phyloP scores from a whole-genome alignment of 1,140 invertebrate genomes.

The Drosophila punjabiensis region DNA sequence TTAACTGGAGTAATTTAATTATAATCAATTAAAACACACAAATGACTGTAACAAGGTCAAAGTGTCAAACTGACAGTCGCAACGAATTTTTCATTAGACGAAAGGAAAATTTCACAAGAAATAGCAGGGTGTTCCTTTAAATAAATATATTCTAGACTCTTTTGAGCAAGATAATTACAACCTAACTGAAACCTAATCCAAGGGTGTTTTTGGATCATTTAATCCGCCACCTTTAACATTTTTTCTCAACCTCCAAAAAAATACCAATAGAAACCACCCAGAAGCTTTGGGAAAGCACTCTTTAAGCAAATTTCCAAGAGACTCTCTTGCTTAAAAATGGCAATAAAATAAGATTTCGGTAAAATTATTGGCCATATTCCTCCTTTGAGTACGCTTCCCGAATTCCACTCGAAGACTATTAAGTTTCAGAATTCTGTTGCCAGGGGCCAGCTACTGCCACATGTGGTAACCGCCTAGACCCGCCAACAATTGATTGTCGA shows the following conservation, averaged over 20 bases:
- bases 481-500: constrained; percentile 70
- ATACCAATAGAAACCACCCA: neutral
- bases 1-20: constrained; percentile 24
- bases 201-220: neutral
- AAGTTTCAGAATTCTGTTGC: constrained; percentile 43
- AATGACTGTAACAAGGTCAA: constrained; percentile 32
- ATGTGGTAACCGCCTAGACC: constrained; percentile 56
- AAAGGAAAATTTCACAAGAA: neutral
- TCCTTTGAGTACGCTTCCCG: constrained; percentile 4
- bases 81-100: neutral
- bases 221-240: neutral
- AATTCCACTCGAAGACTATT: constrained; percentile 35
- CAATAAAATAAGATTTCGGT: constrained; percentile 5
- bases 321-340: neutral
- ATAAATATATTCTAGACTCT: neutral
- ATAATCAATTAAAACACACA: constrained; percentile 29
- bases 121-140: no score
- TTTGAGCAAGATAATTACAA: neutral
- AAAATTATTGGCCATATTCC: neutral
- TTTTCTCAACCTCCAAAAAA: neutral
- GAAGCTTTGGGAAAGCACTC: neutral
- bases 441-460: constrained; percentile 43
- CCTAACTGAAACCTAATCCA: neutral
- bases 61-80: constrained; percentile 13
- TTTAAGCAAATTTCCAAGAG: neutral